A percentile compares a stretch with the other conserved stretches of the same genome.
Evolutionary conservation across 2,113 vertebrate genomes (phyloP).

Genomic region (Tretioscincus oriximinensis): DNA sequence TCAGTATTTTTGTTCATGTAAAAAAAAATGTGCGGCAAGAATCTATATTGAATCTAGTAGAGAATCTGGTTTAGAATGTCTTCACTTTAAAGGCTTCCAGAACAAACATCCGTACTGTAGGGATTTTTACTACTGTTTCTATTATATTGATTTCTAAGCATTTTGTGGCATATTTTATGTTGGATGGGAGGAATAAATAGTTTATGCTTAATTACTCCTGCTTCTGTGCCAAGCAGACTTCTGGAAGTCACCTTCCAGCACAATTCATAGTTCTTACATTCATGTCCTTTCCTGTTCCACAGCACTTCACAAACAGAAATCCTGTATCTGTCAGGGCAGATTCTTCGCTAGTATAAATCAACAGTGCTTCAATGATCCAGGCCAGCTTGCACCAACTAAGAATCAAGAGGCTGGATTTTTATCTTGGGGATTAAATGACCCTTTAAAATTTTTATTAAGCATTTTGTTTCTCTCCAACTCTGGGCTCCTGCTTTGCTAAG

Average conservation of each 20-base stretch:
- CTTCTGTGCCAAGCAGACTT: constrained; percentile 9
- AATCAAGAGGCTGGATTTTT: neutral
- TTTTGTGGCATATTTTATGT: neutral
- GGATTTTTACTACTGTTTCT: neutral
- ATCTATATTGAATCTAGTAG: neutral
- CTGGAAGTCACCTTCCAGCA: constrained; percentile 11
- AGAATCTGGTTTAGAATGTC: neutral
- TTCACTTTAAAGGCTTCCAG: neutral
- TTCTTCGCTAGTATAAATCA: constrained; percentile 11
- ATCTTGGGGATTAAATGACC: neutral
- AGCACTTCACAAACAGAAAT: neutral
- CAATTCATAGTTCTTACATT: neutral
- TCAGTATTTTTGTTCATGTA: no score
- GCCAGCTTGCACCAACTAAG: neutral
- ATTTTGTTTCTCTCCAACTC: neutral
- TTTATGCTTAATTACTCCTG: constrained; percentile 25
- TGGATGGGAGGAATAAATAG: neutral
- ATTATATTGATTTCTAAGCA: neutral
- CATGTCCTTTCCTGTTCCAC: neutral
- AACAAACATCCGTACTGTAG: neutral
- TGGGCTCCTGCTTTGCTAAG: constrained; percentile 44
- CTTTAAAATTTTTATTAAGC: constrained; percentile 32
- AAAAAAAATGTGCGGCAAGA: no score
- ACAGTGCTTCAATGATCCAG: neutral
- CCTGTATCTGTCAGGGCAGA: neutral